Base-by-base conservation (phyloP, 2,888 invertebrate genomes). In the Ormia ochracea region DNA sequence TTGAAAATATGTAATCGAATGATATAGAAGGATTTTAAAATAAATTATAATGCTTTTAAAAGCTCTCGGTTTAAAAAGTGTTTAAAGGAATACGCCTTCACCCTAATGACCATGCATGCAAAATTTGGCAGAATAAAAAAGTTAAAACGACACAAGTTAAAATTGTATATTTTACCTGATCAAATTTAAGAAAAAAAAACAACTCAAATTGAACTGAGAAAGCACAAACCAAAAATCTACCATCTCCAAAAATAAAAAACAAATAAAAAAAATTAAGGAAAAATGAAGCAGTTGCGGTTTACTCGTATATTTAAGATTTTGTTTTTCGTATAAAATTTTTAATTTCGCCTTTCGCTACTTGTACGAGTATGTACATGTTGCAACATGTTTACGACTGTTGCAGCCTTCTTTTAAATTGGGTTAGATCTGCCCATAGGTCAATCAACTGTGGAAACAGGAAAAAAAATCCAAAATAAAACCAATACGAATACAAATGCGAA, bases 381-480 rank as follows among this genome's bases (percentile, higher is more conserved):
- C 38, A 50, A 59, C 28, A 70, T 76, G 41, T 65, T 58, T 72
- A 61, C 45, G 52, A 54, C 72, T 77, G 36, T 70, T 80, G 56
- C 75, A 65, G 75, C 66, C 41, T 74, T 63, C 59, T 66, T 80
- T 76, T 76, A 76, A 80, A 80, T 80, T 80, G 76, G 80, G 80
- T 80, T 80, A 80, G 76, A 80, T 80, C 80, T 80, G 80, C 80
- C 80, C 80, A 76, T 80, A 80, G 80, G 80, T 76, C 80, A 80
- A 76, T 80, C 72, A 80, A 80, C 80, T 68, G 43, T 72, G 38
- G 28, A 56, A 52, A 72, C 38, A 72, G 69, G 17, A 50, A 48
- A 66, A 26, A 3, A 14, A 33, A 41, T 50, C 59, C 33, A n/a
- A 41, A 19, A 31, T 14, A 41, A 48, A 66, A 50, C 41, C 59